Percentiles rank a stretch among this genome's conserved stretches.
These are phyloP conservation scores for Drosophila arizonae DNA, from an alignment of 1,140 invertebrate species.

Conservation along the genomic window DNA sequence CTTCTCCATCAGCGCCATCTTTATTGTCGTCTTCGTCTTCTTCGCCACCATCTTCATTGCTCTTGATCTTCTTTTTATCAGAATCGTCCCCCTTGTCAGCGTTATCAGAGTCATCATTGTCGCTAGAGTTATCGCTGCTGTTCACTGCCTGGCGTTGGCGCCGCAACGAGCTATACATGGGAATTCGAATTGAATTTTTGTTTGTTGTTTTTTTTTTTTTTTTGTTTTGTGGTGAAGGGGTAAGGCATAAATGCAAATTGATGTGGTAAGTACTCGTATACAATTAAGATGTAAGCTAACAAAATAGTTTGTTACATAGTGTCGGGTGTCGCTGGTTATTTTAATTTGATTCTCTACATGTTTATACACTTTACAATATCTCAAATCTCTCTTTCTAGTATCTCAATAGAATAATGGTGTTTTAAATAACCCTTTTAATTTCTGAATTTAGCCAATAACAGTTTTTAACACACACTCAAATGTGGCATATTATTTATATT, in stretches of 20 bases:
- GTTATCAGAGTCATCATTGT: constrained; percentile 63
- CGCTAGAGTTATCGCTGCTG: constrained; percentile 72
- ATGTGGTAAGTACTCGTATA: constrained; percentile 45
- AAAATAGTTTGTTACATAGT: constrained; percentile 41
- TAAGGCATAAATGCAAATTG: constrained; percentile 59
- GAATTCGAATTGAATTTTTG: constrained; percentile 57
- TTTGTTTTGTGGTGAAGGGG: constrained; percentile 46
- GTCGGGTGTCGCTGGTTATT: constrained; percentile 26
- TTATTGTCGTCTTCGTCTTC: constrained; percentile 50
- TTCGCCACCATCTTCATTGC: constrained; percentile 56
- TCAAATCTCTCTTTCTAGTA: constrained; percentile 9
- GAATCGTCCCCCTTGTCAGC: constrained; percentile 66
- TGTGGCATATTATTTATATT: constrained; percentile 21
- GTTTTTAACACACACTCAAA: constrained; percentile 26
- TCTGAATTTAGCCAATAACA: constrained; percentile 42
- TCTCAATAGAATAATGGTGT: constrained; percentile 3
- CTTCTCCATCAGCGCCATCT: constrained; percentile 47
- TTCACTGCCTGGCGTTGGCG: constrained; percentile 74
- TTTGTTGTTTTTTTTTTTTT: background rate
- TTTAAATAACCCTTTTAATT: constrained; percentile 21
- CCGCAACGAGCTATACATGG: constrained; percentile 76
- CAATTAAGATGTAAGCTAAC: constrained; percentile 41
- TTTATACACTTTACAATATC: constrained; percentile 13
- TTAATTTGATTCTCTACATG: constrained; percentile 12
- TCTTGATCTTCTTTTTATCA: constrained; percentile 68